Conservation (phyloP, 1,140 invertebrate species). For the Drosophila pallidifrons region DNA sequence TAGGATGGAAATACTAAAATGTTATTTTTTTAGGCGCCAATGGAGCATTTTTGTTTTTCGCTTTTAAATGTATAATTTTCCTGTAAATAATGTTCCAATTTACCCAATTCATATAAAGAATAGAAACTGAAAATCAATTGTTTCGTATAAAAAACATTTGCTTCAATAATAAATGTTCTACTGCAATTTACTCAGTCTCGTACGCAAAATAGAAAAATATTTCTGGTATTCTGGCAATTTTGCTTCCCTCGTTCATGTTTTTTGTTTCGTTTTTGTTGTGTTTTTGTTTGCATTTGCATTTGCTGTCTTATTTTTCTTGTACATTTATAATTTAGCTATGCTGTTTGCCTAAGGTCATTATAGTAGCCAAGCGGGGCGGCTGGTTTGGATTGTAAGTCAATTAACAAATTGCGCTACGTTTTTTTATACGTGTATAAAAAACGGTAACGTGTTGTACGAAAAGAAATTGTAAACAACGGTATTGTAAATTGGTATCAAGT, state of each 20-base stretch:
- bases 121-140: conserved; percentile 31
- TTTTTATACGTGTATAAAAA: conserved; percentile 35
- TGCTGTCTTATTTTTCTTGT: conserved; percentile 18
- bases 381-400: conserved; percentile 43
- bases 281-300: conserved; percentile 14
- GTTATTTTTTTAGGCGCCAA: conserved; percentile 49
- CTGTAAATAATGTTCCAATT: conserved; percentile 70
- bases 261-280: conserved; percentile 22
- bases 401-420: conserved; percentile 46
- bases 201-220: conserved; percentile 78
- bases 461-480: conserved; percentile 39
- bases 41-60: conserved; percentile 55
- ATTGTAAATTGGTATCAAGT: conserved; percentile 77
- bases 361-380: conserved; percentile 46
- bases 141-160: conserved; percentile 28
- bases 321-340: conserved; percentile 29
- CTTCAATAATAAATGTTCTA: conserved; percentile 47
- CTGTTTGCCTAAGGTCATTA: conserved; percentile 44
- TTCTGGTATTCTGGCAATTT: conserved; percentile 59
- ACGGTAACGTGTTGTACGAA: conserved; percentile 26
- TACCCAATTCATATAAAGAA: conserved; percentile 35
- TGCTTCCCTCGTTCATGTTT: conserved; percentile 61
- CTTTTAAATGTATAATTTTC: conserved; percentile 61
- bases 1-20: conserved; percentile 53
- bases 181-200: conserved; percentile 68